Evolutionary conservation across 2,113 vertebrate species (phyloP), one percentile per base, ranked within the genome.

Genomic region (Cranoglanis bouderius): DNA sequence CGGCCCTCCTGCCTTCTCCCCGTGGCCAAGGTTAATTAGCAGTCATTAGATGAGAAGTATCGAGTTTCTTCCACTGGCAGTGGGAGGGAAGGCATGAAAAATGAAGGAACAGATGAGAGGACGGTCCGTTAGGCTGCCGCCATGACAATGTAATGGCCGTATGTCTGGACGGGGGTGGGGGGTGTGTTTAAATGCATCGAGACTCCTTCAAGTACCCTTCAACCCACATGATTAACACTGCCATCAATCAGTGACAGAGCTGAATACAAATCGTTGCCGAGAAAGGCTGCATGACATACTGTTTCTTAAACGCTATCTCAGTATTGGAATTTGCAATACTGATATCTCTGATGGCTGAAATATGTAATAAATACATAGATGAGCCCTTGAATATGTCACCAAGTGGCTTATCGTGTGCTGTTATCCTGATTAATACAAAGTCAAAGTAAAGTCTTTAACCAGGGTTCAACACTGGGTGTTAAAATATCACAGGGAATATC

Each of bases 11-110:
- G 72, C 89, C 84, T 86, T 70, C 87, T 89, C 84, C 87, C 82
- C 59, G 59, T 55, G 89, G 90, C 88, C 91, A 92, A 92, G 93
- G 91, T 91, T 92, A 93, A 93, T 93, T 92, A 92, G 88, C 90
- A 92, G 91, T 90, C 88, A 92, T 93, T 93, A 93, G 88, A 91
- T 75, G 49, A 89, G 90, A 91, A 90, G 86, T 90, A 84, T 89
- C 46, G 75, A 46, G 88, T 87, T 86, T 86, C 67, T 59, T 75
- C 67, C n/a, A 16, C 82, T 55, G 74, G 85, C 77, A 40, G 38
- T 43, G 6, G 63, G 85, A 83, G 86, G 49, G 70, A 75, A 35
- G 40, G 85, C 81, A 53, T 89, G 89, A 86, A 88, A 92, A 89
- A 89, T 38, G 84, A 82, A 51, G 84, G 84, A 77, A 83, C 85